phyloP scores from a whole-genome alignment of 2,113 vertebrate genomes.

The Anas platyrhynchos region DNA sequence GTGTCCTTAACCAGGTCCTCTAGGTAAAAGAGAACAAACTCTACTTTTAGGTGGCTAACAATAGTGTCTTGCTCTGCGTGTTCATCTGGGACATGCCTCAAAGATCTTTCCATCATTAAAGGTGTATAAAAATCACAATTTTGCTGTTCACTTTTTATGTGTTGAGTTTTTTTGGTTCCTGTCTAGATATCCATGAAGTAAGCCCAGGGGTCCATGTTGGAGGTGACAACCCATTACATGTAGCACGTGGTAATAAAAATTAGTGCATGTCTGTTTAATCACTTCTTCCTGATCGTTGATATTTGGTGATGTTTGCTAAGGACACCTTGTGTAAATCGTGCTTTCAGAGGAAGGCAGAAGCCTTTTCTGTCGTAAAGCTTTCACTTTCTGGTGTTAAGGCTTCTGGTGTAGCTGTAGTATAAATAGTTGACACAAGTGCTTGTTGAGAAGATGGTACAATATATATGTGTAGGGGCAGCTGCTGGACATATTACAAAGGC shows the following conservation, averaged over 20 bases:
- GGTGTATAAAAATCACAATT: background rate
- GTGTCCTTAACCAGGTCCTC: background rate
- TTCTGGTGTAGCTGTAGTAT: background rate
- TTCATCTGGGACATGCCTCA: background rate
- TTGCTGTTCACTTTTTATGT: background rate
- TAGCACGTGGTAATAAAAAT: background rate
- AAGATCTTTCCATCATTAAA: background rate
- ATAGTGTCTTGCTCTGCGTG: background rate
- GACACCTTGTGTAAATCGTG: background rate
- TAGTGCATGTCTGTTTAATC: background rate
- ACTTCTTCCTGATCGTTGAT: background rate
- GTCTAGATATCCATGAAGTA: background rate
- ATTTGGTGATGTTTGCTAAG: background rate
- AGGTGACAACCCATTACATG: background rate
- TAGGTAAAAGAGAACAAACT: background rate
- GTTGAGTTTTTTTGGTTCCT: background rate
- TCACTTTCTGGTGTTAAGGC: background rate
- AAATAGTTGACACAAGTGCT: background rate
- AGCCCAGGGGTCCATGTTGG: background rate
- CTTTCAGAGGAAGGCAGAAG: background rate
- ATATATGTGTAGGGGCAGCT: background rate
- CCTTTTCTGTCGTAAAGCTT: background rate
- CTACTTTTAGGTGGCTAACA: background rate
- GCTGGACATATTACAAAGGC: background rate
- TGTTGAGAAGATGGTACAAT: background rate